These are phyloP conservation scores for Ladona fulva DNA, from an alignment of 1,140 invertebrate genomes.

Conservation along the genomic window DNA sequence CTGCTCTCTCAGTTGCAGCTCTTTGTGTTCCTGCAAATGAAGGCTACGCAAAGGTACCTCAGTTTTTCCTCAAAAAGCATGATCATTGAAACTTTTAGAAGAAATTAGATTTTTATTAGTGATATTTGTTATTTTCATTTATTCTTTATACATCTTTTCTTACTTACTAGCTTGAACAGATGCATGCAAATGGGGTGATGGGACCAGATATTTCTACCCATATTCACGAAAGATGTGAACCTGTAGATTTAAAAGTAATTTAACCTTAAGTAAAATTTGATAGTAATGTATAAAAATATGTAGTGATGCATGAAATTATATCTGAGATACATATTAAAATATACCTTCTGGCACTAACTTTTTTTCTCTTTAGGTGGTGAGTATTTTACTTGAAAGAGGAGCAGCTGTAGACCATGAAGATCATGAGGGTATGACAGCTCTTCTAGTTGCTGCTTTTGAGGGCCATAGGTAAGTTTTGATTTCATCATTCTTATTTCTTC, in stretches of 20 bases:
- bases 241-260: neutral
- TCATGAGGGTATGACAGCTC: constrained; percentile 84
- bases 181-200: neutral
- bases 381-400: constrained; percentile 70
- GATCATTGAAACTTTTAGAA: no score
- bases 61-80: neutral
- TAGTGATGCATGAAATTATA: neutral
- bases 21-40: constrained; percentile 82
- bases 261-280: neutral
- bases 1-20: constrained; percentile 83
- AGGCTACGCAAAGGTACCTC: constrained; percentile 52
- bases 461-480: constrained; percentile 57
- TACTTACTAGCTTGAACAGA: neutral
- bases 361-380: constrained; percentile 46
- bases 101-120: no score
- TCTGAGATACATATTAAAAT: no score
- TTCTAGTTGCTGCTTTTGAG: constrained; percentile 90
- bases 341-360: no score
- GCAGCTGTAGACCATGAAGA: constrained; percentile 82
- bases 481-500: no score
- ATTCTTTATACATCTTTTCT: neutral
- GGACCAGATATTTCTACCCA: neutral
- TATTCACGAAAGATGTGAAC: neutral
- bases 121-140: neutral
- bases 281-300: neutral